These are phyloP conservation scores for Drosophila mimetica DNA, from an alignment of 2,888 invertebrate genomes.

Conservation along the genomic window DNA sequence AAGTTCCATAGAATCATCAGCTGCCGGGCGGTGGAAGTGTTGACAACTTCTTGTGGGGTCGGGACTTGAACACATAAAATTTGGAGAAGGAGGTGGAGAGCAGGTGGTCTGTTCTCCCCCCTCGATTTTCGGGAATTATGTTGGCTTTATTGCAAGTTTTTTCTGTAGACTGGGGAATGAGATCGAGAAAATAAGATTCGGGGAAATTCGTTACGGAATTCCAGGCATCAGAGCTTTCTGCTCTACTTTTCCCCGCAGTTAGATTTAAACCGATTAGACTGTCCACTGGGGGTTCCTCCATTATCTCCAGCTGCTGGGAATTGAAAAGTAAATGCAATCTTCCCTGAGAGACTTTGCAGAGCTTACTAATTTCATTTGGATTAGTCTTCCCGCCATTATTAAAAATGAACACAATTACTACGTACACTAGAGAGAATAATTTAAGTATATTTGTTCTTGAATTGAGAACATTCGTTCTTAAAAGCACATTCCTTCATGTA, in stretches of 20 bases:
- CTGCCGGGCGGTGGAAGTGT: constrained; percentile 49
- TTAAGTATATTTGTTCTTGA: no score
- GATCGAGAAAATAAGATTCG: constrained; percentile 17
- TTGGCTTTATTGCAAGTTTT: constrained; percentile 32
- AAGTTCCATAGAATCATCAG: constrained; percentile 65
- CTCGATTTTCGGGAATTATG: constrained; percentile 32
- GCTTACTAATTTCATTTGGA: background rate
- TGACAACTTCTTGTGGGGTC: constrained; percentile 73
- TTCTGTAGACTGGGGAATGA: background rate
- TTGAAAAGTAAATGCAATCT: background rate
- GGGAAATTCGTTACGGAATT: constrained; percentile 22
- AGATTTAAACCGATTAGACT: constrained; percentile 58
- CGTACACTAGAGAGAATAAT: no score
- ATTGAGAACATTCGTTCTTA: no score
- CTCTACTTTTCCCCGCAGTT: constrained; percentile 42
- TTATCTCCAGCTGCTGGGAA: constrained; percentile 4
- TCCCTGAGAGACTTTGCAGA: background rate
- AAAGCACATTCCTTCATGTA: no score
- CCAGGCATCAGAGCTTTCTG: constrained; percentile 44
- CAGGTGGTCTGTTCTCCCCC: constrained; percentile 5
- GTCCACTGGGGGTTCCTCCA: background rate
- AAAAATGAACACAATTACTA: no score
- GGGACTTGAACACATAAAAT: constrained; percentile 52
- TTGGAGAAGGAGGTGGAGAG: constrained; percentile 7
- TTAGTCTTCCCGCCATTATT: no score